Evolutionary conservation across 1,140 invertebrate genomes (phyloP).

Genomic region (Cherax destructor): DNA sequence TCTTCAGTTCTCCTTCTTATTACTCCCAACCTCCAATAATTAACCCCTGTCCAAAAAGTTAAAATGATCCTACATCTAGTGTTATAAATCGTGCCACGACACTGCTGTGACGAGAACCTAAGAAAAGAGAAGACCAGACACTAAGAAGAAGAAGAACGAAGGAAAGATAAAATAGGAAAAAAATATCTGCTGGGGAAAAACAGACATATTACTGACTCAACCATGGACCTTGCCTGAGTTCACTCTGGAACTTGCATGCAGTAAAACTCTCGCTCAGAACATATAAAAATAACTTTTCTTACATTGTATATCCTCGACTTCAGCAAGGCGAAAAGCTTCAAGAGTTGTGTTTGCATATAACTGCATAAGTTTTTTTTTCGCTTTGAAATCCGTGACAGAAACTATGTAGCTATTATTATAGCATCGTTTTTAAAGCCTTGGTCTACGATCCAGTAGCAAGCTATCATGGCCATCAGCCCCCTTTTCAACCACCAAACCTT

Average conservation of each 20-base stretch:
- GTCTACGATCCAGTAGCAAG: neutral
- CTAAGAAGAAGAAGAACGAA: too few relatives aligned
- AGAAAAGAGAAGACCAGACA: too few relatives aligned
- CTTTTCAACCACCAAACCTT: neutral
- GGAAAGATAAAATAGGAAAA: too few relatives aligned
- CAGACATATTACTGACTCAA: too few relatives aligned
- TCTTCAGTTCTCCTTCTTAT: slow-evolving; percentile 4
- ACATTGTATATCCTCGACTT: too few relatives aligned
- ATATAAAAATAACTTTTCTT: too few relatives aligned
- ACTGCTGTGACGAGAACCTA: neutral
- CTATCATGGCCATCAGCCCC: neutral
- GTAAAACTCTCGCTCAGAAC: too few relatives aligned
- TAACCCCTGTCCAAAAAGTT: neutral
- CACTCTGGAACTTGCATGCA: too few relatives aligned
- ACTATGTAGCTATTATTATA: neutral
- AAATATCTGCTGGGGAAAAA: too few relatives aligned
- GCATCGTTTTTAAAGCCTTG: slow-evolving; percentile 6
- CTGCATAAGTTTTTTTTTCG: neutral
- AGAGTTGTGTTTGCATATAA: neutral
- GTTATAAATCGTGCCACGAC: neutral
- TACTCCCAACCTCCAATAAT: slow-evolving; percentile 7
- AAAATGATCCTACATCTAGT: neutral
- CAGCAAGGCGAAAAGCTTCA: too few relatives aligned
- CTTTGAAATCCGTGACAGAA: neutral
- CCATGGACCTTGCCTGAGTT: too few relatives aligned